A percentile compares a stretch with the other conserved stretches of the same genome.
Conservation (phyloP, 2,113 vertebrate genomes). For the Psephotus haematonotus region DNA sequence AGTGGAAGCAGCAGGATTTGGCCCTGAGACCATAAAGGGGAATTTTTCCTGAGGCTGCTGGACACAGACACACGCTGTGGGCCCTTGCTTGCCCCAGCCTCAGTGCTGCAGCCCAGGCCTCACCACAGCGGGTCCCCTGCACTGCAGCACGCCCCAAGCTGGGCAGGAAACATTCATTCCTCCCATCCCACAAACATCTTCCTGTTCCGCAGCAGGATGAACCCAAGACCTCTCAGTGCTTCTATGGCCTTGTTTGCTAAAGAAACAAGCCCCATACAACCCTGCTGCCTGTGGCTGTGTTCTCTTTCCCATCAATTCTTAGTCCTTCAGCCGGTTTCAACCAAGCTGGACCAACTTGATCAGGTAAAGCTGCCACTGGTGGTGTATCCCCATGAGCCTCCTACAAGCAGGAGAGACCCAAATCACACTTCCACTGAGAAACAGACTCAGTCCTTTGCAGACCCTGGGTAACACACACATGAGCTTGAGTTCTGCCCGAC, state of each 20-base stretch:
- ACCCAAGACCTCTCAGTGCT: not conserved
- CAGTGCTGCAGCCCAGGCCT: not conserved
- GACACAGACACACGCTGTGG: not conserved
- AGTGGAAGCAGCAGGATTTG: not conserved
- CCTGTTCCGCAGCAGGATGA: not conserved
- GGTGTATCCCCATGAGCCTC: not conserved
- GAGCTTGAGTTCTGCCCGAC: not conserved
- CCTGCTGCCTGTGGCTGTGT: not conserved
- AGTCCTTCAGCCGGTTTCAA: not conserved
- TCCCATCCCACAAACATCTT: conserved; percentile 1
- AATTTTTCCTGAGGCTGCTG: not conserved
- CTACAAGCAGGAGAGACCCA: not conserved
- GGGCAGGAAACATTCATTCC: not conserved
- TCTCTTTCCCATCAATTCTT: not conserved
- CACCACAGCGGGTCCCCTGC: not conserved
- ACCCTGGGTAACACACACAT: fast-evolving
- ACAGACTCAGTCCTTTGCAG: not conserved
- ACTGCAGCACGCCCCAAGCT: not conserved
- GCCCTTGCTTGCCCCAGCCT: not conserved
- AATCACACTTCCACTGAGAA: not conserved
- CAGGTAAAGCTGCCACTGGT: not conserved
- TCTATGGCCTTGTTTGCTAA: not conserved
- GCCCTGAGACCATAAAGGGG: not conserved
- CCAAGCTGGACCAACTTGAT: not conserved
- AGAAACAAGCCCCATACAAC: not conserved